Evolutionary conservation across 1,140 invertebrate genomes (phyloP), one percentile per base, ranked within the genome.

Genomic region (Mycetomoellerius zeteki): DNA sequence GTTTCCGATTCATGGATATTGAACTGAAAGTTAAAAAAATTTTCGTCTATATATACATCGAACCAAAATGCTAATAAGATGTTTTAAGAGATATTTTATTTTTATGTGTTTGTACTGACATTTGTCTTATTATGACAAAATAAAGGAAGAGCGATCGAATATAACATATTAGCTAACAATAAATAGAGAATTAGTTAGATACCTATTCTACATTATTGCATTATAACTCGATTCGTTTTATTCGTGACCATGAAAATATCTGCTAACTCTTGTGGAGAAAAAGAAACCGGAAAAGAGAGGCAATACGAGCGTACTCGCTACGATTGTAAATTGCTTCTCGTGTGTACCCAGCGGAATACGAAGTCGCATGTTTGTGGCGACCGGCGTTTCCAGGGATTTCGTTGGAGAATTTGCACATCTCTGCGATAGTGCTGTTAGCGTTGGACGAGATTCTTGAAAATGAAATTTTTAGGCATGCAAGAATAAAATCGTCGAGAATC

Each of bases 291-390:
- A 2, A 47, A 60, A 30, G 69, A 47, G 37, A 52, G 87, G 75
- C 21, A 24, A 67, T 69, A 81, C 77, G 47, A 88, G 81, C 47
- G 62, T 27, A 60, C 14, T 80, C 21, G 43, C 10, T 73, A 52
- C 12, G 30, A 58, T 80, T 64, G 47, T 47, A 76, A 71, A 89
- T 89, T 86, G 62, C 60, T 47, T 80, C 33, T 71, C 75, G 37
- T 14, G 84, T 71, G 76, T 52, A 64, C 47, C 43, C 50, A 30
- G 12, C 65, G 50, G 27, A 60, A 86, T 71, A 81, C 58, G 64
- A 82, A 84, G 82, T 89, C 69, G 54, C 82, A 47, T 75, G 75
- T 75, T 75, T 27, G 65, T 50, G 43, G 52, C 69, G 62, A 60
- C 47, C 73, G 78, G 6, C 52, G 54, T 81, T 89, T 56, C 27